Conservation (phyloP, 2,797 vertebrate genomes). For the Macroramphosus scolopax region DNA sequence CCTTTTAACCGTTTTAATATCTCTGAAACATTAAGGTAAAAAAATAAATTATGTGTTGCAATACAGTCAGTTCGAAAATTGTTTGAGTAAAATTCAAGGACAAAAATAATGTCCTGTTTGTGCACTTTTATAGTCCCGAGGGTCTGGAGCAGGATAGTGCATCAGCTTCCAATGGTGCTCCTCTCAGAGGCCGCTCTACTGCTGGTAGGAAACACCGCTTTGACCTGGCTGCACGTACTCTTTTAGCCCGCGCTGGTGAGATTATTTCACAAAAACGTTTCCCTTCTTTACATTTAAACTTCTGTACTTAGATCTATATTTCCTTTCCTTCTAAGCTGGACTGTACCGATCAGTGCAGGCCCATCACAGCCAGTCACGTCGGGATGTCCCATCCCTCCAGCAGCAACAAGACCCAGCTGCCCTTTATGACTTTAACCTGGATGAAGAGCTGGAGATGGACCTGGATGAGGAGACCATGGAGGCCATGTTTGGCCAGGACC, state of each 20-base stretch:
- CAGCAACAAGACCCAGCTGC: conserved; percentile 86
- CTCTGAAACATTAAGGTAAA: too few relatives aligned
- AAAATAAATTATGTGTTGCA: too few relatives aligned
- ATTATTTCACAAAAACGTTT: accelerated
- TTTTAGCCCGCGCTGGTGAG: conserved; percentile 94
- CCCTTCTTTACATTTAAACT: neutral
- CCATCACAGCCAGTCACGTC: conserved; percentile 90
- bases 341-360: conserved; percentile 97
- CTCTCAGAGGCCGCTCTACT: conserved; percentile 84
- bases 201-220: conserved; percentile 92
- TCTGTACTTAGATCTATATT: too few relatives aligned
- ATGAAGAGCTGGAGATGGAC: conserved; percentile 97
- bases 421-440: conserved; percentile 95
- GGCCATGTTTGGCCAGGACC: conserved; percentile 98
- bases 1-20: too few relatives aligned
- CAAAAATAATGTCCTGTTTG: neutral
- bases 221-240: conserved; percentile 91
- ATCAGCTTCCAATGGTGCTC: conserved; percentile 82
- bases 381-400: conserved; percentile 87
- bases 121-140: conserved; percentile 79
- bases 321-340: conserved; percentile 78
- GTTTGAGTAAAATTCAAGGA: neutral
- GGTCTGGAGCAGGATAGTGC: conserved; percentile 88
- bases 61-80: too few relatives aligned
- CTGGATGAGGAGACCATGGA: conserved; percentile 99